These are phyloP conservation scores for Amblyteles armatorius DNA, from an alignment of 2,888 invertebrate genomes.

Conservation along the genomic window DNA sequence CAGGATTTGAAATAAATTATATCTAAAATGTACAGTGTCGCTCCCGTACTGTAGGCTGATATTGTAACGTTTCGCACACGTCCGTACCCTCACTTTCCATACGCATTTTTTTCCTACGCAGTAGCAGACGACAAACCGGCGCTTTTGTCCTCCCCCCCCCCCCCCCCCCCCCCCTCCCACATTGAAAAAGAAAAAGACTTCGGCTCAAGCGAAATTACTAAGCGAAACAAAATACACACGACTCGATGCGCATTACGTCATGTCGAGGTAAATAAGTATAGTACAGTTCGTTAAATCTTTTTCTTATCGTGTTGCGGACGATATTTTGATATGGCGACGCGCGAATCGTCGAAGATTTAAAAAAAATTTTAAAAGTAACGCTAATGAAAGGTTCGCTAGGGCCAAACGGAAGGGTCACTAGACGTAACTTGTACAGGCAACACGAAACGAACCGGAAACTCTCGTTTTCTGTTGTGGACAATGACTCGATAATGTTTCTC, in stretches of 20 bases:
- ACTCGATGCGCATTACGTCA: conserved; percentile 16
- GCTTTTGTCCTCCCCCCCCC: neutral
- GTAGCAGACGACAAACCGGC: conserved; percentile 55
- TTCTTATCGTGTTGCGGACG: conserved; percentile 33
- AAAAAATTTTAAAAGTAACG: neutral
- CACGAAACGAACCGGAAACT: conserved; percentile 39
- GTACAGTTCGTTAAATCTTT: conserved; percentile 30
- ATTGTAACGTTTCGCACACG: conserved; percentile 71
- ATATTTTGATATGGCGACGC: conserved; percentile 33
- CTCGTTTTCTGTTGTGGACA: conserved; percentile 25
- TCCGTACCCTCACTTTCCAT: conserved; percentile 62
- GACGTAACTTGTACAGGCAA: conserved; percentile 33
- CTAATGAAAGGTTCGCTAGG: conserved; percentile 9
- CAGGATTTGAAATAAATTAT: conserved; percentile 76
- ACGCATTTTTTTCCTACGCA: conserved; percentile 61
- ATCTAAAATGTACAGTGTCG: conserved; percentile 71
- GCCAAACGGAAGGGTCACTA: conserved; percentile 6
- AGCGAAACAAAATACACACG: conserved; percentile 16
- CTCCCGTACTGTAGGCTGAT: conserved; percentile 74
- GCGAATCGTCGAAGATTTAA: neutral
- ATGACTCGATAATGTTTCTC: neutral
- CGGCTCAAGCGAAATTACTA: conserved; percentile 24
- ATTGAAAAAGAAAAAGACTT: neutral
- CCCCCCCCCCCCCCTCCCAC: neutral
- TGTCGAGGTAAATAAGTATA: conserved; percentile 4